phyloP scores from a whole-genome alignment of 2,888 invertebrate species.

The Tetragonisca angustula region DNA sequence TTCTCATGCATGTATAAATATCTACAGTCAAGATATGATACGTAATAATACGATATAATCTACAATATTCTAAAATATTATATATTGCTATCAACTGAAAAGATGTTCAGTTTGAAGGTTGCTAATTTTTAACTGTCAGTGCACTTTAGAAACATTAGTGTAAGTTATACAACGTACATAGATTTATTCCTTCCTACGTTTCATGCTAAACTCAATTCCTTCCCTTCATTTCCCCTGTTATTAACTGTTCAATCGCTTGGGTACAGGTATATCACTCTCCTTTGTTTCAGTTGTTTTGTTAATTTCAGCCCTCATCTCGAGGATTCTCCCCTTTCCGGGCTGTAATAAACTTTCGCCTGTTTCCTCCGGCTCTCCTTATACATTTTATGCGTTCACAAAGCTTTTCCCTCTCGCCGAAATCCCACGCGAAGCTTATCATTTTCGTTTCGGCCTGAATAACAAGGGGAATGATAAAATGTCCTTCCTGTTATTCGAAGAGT shows the following conservation, averaged over 20 bases:
- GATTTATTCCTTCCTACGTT: too few species aligned
- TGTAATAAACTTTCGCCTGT: constrained; percentile 49
- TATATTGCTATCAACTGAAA: neutral
- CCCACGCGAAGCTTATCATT: constrained; percentile 36
- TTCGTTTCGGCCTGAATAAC: constrained; percentile 9
- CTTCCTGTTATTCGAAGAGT: constrained; percentile 18
- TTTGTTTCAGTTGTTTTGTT: constrained; percentile 40
- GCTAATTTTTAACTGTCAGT: neutral
- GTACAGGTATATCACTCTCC: neutral
- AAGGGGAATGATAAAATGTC: constrained; percentile 43
- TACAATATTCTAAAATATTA: too few species aligned
- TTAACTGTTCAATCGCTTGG: constrained; percentile 21
- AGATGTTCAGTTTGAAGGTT: neutral
- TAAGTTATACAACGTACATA: neutral
- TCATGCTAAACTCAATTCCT: neutral
- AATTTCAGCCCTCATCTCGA: constrained; percentile 33
- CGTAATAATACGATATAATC: too few species aligned
- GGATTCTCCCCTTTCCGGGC: constrained; percentile 21
- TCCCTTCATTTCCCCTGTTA: neutral
- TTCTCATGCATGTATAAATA: too few species aligned
- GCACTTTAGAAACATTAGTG: neutral
- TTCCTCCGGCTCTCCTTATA: constrained; percentile 25
- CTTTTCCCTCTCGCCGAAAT: constrained; percentile 33
- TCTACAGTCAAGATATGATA: too few species aligned
- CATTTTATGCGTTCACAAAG: constrained; percentile 38